Evolutionary conservation across 1,140 invertebrate genomes (phyloP).

Genomic region (Camponotus floridanus): DNA sequence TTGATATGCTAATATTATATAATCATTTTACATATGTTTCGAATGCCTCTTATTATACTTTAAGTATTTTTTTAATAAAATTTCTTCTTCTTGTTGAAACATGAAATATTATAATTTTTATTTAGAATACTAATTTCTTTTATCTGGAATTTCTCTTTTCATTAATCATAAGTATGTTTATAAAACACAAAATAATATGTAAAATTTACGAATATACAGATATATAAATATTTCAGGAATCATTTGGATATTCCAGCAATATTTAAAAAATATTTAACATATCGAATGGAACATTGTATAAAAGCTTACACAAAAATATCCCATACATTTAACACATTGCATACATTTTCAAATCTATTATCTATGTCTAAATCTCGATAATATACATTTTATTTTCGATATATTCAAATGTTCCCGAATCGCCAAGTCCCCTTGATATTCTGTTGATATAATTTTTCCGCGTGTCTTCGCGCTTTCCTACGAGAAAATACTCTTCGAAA

Average conservation of each 20-base stretch:
- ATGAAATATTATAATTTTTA: background rate
- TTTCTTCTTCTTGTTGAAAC: background rate
- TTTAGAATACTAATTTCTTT: background rate
- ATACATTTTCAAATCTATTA: background rate
- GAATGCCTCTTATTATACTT: background rate
- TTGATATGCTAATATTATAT: background rate
- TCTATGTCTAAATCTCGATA: background rate
- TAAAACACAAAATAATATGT: background rate
- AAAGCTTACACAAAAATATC: background rate
- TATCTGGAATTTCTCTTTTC: background rate
- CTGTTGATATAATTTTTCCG: background rate
- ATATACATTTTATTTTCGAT: background rate
- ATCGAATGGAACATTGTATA: background rate
- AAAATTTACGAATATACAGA: background rate
- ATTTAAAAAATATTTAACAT: background rate
- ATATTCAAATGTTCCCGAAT: background rate
- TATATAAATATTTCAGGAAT: background rate
- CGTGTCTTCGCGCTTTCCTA: slow-evolving; percentile 28
- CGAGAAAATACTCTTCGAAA: slow-evolving; percentile 26
- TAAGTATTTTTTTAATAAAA: background rate
- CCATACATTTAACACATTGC: background rate
- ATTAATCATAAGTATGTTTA: background rate
- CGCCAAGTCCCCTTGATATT: background rate
- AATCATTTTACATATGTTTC: background rate
- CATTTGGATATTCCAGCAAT: slow-evolving; percentile 1